Conservation (phyloP, 2,797 vertebrate species). For the Ctenopoma kingsleyae region DNA sequence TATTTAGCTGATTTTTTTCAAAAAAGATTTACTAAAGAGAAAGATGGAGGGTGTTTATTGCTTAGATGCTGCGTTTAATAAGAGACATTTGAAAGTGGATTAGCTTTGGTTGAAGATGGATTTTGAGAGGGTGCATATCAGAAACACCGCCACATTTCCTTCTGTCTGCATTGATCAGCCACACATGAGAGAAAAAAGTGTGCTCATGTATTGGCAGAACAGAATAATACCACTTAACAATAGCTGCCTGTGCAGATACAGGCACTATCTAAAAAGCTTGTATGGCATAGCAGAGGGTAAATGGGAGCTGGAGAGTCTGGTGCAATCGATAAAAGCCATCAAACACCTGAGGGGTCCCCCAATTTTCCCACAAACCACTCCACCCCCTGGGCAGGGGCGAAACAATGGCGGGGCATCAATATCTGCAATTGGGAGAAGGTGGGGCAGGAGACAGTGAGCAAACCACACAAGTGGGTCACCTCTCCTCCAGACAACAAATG, state of each 20-base stretch:
- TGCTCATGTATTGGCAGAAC: conserved; percentile 44
- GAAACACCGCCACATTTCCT: conserved; percentile 18
- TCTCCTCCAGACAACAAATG: conserved; percentile 80
- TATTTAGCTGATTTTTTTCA: not conserved
- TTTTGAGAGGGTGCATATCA: conserved; percentile 15
- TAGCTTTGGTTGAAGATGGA: conserved; percentile 7
- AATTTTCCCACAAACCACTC: conserved; percentile 84
- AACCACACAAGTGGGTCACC: conserved; percentile 73
- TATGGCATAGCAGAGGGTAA: conserved; percentile 50
- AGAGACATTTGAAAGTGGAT: conserved; percentile 36
- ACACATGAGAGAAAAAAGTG: conserved; percentile 24
- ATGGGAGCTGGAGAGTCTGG: conserved; percentile 65
- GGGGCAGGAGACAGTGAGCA: conserved; percentile 69
- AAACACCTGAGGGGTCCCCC: conserved; percentile 81
- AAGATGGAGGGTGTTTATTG: conserved; percentile 7
- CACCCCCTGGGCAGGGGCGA: conserved; percentile 78
- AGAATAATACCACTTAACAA: conserved; percentile 65
- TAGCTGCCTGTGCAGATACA: conserved; percentile 51
- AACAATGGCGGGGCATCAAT: conserved; percentile 85
- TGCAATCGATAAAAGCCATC: conserved; percentile 85
- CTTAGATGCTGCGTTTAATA: conserved; percentile 26
- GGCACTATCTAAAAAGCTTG: conserved; percentile 61
- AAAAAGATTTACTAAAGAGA: not conserved
- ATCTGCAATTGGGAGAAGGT: conserved; percentile 82
- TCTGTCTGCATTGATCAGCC: conserved; percentile 43